Conservation (phyloP, 2,888 invertebrate genomes). For the Seira musarum region DNA sequence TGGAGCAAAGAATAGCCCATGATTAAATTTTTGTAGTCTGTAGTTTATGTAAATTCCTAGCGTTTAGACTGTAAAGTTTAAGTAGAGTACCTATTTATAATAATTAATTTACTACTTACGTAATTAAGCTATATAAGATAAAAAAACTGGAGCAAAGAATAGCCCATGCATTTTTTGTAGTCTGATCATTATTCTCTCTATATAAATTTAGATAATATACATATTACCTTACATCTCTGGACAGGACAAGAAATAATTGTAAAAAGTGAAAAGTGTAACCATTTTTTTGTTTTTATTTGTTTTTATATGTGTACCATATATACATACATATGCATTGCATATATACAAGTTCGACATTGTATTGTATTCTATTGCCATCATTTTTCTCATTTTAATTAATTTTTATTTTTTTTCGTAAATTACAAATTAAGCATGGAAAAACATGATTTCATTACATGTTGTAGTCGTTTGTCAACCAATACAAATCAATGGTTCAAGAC, state of each 20-base stretch:
- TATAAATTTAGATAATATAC: constrained; percentile 4
- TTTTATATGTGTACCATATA: constrained; percentile 35
- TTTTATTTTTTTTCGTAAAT: too few species aligned
- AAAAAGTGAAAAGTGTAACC: constrained; percentile 26
- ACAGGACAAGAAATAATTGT: too few species aligned
- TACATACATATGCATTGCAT: too few species aligned
- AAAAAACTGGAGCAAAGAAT: not conserved
- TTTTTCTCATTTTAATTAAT: constrained; percentile 4
- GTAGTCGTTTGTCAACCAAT: constrained; percentile 57
- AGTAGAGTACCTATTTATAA: constrained; percentile 24
- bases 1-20: too few species aligned
- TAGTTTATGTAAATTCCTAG: constrained; percentile 23
- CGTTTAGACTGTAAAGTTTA: too few species aligned
- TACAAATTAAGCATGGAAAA: too few species aligned
- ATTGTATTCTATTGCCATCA: constrained; percentile 44
- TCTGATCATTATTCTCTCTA: constrained; percentile 46
- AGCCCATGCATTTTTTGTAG: constrained; percentile 52
- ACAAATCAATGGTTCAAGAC: constrained; percentile 70
- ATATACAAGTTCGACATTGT: too few species aligned
- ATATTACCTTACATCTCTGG: too few species aligned
- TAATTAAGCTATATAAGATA: too few species aligned
- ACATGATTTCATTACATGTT: constrained; percentile 44
- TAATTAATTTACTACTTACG: too few species aligned
- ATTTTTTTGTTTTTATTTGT: constrained; percentile 33
- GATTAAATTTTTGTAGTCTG: constrained; percentile 28